Percentiles rank a stretch among this genome's conserved stretches.
These are phyloP conservation scores for Eremophila alpestris DNA, from an alignment of 2,797 vertebrate genomes.

Conservation along the genomic window DNA sequence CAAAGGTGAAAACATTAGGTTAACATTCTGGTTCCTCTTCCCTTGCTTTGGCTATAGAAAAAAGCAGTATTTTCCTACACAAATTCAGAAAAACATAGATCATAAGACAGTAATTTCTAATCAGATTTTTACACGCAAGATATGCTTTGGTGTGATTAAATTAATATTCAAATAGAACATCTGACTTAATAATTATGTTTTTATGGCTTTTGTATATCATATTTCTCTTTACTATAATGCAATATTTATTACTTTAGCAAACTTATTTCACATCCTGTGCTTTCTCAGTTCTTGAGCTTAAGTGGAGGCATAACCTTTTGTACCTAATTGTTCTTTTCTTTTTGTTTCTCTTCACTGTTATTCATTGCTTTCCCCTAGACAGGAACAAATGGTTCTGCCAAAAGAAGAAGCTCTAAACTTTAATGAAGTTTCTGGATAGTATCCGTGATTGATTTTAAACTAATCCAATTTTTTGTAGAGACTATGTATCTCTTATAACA, in stretches of 20 bases:
- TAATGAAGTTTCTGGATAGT: neutral
- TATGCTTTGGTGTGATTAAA: neutral
- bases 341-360: neutral
- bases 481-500: neutral
- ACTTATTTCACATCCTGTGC: neutral
- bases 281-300: neutral
- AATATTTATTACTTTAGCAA: neutral
- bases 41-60: neutral
- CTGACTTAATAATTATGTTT: neutral
- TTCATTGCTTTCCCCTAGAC: neutral
- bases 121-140: neutral
- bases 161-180: neutral
- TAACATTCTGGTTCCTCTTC: neutral
- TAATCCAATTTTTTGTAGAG: neutral
- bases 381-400: slow-evolving; percentile 12
- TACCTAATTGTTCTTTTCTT: neutral
- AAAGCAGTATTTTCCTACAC: neutral
- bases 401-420: neutral
- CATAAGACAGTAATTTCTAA: neutral
- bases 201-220: neutral
- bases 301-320: neutral
- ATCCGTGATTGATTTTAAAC: neutral
- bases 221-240: neutral
- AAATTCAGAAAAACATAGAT: neutral
- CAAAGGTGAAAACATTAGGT: neutral